Percentiles rank a stretch among this genome's conserved stretches.
These are phyloP conservation scores for Tiaroga cobitis DNA, from an alignment of 2,797 vertebrate species.

Conservation along the genomic window DNA sequence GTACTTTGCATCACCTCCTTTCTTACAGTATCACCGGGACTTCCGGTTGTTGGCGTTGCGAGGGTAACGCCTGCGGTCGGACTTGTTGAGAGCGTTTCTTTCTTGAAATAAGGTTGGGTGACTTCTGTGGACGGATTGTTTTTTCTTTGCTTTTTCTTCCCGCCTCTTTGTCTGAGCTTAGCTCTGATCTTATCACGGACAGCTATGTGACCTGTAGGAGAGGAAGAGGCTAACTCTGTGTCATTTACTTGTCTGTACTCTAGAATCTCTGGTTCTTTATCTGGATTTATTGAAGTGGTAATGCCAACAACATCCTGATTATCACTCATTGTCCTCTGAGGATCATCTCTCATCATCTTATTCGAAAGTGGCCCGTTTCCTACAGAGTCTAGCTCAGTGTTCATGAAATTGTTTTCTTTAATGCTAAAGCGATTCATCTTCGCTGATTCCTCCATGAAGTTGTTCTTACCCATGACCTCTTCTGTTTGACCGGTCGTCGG, in stretches of 20 bases:
- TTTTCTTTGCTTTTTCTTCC: constrained; percentile 61
- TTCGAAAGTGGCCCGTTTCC: constrained; percentile 70
- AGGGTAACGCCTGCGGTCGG: constrained; percentile 33
- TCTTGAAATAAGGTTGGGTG: background rate
- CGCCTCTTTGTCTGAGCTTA: constrained; percentile 51
- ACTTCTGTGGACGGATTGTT: constrained; percentile 28
- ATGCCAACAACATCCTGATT: constrained; percentile 25
- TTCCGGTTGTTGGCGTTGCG: constrained; percentile 37
- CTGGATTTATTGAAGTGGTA: constrained; percentile 1
- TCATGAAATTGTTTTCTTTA: constrained; percentile 53
- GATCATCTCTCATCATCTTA: constrained; percentile 79
- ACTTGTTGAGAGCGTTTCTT: constrained; percentile 31
- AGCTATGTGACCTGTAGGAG: constrained; percentile 11
- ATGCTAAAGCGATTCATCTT: constrained; percentile 47
- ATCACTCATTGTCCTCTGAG: constrained; percentile 62
- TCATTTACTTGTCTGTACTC: constrained; percentile 17
- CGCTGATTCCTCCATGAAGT: constrained; percentile 57
- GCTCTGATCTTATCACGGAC: constrained; percentile 49
- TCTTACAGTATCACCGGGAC: constrained; percentile 29
- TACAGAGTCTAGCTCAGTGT: constrained; percentile 59
- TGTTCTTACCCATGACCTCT: constrained; percentile 45
- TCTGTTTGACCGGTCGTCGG: constrained; percentile 64
- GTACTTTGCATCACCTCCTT: constrained; percentile 55
- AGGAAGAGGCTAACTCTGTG: constrained; percentile 21
- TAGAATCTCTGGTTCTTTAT: constrained; percentile 51